Base-by-base conservation (phyloP, 2,797 vertebrate species). In the Typhlichthys subterraneus region DNA sequence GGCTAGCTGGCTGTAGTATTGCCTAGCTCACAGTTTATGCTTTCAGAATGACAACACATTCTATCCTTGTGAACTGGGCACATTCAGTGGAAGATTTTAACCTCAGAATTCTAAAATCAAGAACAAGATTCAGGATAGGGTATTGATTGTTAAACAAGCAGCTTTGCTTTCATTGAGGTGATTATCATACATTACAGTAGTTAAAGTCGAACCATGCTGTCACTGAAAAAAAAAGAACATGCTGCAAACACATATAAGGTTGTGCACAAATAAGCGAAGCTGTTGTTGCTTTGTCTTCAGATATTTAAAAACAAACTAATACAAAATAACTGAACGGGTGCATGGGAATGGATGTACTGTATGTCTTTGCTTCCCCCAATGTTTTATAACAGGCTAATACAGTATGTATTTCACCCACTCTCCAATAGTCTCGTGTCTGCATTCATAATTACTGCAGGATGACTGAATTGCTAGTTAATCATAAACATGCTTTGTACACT, bases 401-500 rank as follows among this genome's bases (percentile, higher is more conserved):
- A 61, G 23, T 14, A 29, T 60, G 15, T 57, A 17, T 0, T 51
- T 58, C 69, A 58, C 45, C 0, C 52, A 12, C 56, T 65, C 33
- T 42, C 61, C 60, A 48, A 31, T 58, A 38, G 33, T 63, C 46
- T 53, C 38, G 12, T 66, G 12, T 49, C 31, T 63, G 53, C 52
- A 31, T 19, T 55, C n/a, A 10, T 57, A 53, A 78, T 81, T 59
- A 72, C 65, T 47, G 47, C 11, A 10, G 57, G 60, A 45, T 46
- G 69, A 60, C n/a, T 17, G 38, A 76, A 73, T 68, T 52, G 54
- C 67, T 73, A 52, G 88, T 93, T 89, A 92, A 92, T 92, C 77
- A 91, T 91, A 63, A 87, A 89, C 76, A n/a, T 49, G 47, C 42
- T 85, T 53, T 69, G 71, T 70, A 81, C 73, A 80, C 80, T 66